Conservation (phyloP, 1,140 invertebrate genomes). For the Drosophila paulistorum region DNA sequence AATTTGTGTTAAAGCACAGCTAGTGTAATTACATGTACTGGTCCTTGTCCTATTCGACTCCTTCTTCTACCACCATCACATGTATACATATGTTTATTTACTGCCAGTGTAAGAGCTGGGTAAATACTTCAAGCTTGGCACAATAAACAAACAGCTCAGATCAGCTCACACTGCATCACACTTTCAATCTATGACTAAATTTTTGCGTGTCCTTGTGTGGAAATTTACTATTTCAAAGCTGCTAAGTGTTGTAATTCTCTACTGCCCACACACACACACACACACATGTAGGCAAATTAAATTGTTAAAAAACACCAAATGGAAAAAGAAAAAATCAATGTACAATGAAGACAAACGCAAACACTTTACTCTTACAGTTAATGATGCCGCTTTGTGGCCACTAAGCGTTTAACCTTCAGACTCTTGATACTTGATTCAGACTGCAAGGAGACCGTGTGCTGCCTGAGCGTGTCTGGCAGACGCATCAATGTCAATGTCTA, state of each 20-base stretch:
- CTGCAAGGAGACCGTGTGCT: conserved; percentile 32
- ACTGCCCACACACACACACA: conserved; percentile 49
- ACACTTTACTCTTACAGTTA: conserved; percentile 52
- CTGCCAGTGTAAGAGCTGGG: conserved; percentile 41
- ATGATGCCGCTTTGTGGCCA: conserved; percentile 76
- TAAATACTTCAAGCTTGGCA: conserved; percentile 61
- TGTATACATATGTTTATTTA: conserved; percentile 62
- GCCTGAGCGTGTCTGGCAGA: conserved; percentile 11
- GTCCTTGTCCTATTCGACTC: not conserved
- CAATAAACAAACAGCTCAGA: conserved; percentile 61
- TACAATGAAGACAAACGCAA: not conserved
- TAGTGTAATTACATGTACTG: conserved; percentile 61
- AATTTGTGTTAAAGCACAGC: conserved; percentile 67
- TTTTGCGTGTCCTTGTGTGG: conserved; percentile 33
- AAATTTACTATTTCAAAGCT: conserved; percentile 51
- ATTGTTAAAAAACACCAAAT: conserved; percentile 58
- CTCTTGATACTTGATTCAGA: conserved; percentile 15
- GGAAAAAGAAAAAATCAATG: not conserved
- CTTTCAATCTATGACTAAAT: not conserved
- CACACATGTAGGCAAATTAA: conserved; percentile 58
- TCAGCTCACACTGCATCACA: conserved; percentile 17
- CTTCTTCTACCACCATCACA: not conserved
- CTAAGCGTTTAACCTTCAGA: conserved; percentile 71
- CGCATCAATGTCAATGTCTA: conserved; percentile 29
- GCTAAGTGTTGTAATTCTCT: conserved; percentile 55